A percentile compares a stretch with the other conserved stretches of the same genome.
These are phyloP conservation scores for Spatulosminthurus flaviceps DNA, from an alignment of 2,888 invertebrate species.

Conservation along the genomic window DNA sequence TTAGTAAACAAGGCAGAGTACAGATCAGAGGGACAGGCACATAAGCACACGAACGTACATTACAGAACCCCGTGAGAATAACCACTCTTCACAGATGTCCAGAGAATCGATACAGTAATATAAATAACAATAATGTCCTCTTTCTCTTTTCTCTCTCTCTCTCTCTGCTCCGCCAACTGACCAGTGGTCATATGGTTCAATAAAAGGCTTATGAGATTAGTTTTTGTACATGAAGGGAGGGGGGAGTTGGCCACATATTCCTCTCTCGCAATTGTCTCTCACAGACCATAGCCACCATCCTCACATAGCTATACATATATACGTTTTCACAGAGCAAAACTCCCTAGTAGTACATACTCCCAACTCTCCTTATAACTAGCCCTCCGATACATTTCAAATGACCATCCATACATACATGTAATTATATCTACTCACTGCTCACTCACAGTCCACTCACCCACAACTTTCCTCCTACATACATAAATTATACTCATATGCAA, in stretches of 20 bases:
- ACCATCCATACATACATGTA: no score
- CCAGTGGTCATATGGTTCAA: slow-evolving; percentile 52
- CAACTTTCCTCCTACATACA: background rate
- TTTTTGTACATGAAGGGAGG: slow-evolving; percentile 48
- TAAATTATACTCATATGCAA: slow-evolving; percentile 12
- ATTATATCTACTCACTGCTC: no score
- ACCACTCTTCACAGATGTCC: slow-evolving; percentile 52
- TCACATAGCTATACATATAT: background rate
- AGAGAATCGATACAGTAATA: slow-evolving; percentile 52
- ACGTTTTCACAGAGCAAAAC: background rate
- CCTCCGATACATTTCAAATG: no score
- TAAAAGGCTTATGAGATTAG: slow-evolving; percentile 53
- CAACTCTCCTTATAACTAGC: no score
- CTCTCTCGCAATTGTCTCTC: slow-evolving; percentile 17
- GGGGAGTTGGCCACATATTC: slow-evolving; percentile 33
- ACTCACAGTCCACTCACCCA: background rate
- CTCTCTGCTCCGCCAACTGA: slow-evolving; percentile 39
- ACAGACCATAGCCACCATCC: no score
- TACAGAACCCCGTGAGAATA: slow-evolving; percentile 47
- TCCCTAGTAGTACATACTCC: no score
- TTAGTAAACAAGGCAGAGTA: slow-evolving; percentile 28
- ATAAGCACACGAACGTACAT: slow-evolving; percentile 29
- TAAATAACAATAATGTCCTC: slow-evolving; percentile 52
- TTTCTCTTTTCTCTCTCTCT: slow-evolving; percentile 12
- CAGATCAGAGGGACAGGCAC: slow-evolving; percentile 31